Percentiles rank a stretch among this genome's conserved stretches.
Evolutionary conservation across 2,888 invertebrate genomes (phyloP).

Genomic region (Agrochola lota): DNA sequence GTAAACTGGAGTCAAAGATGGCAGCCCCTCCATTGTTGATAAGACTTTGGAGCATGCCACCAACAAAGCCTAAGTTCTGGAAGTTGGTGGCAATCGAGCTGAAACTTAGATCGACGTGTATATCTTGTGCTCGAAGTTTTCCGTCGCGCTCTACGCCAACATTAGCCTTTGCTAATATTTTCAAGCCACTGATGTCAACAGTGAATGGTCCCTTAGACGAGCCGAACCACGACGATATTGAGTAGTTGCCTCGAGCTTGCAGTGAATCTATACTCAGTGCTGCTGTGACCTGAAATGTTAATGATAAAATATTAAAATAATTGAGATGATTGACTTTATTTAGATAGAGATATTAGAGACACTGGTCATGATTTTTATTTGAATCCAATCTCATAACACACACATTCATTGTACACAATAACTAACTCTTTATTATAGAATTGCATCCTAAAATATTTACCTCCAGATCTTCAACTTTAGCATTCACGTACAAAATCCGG

Average conservation of each 20-base stretch:
- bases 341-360: no score
- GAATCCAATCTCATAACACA: background rate
- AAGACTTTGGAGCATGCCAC: conserved; percentile 92
- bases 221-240: conserved; percentile 92
- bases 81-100: conserved; percentile 94
- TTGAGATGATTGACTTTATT: background rate
- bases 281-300: conserved; percentile 92
- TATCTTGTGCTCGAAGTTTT: conserved; percentile 93
- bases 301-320: background rate
- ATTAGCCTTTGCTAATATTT: conserved; percentile 92
- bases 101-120: conserved; percentile 94
- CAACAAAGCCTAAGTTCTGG: conserved; percentile 94
- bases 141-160: conserved; percentile 94
- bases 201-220: conserved; percentile 93
- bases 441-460: conserved; percentile 78
- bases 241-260: conserved; percentile 94
- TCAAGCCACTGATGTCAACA: conserved; percentile 93
- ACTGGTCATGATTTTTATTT: background rate
- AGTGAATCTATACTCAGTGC: conserved; percentile 93
- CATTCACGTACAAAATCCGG: conserved; percentile 92
- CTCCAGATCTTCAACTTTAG: conserved; percentile 94
- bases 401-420: background rate
- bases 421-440: background rate
- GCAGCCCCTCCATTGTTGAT: conserved; percentile 95
- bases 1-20: conserved; percentile 96